phyloP scores from a whole-genome alignment of 2,113 vertebrate genomes.

The Trinectes maculatus region DNA sequence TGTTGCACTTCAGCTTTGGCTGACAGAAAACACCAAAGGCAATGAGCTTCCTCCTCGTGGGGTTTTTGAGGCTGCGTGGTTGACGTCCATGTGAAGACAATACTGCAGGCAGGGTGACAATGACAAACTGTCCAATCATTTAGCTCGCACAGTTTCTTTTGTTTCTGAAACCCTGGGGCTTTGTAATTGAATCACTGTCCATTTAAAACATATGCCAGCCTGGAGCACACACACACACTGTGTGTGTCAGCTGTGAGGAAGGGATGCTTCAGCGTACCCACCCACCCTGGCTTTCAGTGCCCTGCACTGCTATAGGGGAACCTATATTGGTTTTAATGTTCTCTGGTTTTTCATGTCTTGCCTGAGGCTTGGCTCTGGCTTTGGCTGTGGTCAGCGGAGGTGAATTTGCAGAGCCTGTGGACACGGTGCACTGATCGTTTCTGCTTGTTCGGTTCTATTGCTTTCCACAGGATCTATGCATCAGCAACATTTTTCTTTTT shows the following conservation, averaged over 20 bases:
- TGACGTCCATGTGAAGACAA: background rate
- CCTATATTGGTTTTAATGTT: constrained; percentile 53
- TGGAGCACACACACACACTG: constrained; percentile 38
- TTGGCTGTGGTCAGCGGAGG: constrained; percentile 20
- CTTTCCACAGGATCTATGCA: constrained; percentile 34
- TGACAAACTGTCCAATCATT: constrained; percentile 60
- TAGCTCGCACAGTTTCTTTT: constrained; percentile 45
- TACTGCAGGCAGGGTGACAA: constrained; percentile 26
- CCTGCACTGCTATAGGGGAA: constrained; percentile 14
- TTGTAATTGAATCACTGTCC: constrained; percentile 56
- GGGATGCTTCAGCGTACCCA: constrained; percentile 26
- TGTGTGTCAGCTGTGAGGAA: constrained; percentile 34
- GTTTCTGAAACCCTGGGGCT: constrained; percentile 34
- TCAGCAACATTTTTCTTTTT: constrained; percentile 34
- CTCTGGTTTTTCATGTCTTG: constrained; percentile 20
- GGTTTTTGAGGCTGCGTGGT: constrained; percentile 8
- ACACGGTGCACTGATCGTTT: constrained; percentile 8
- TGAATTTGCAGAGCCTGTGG: constrained; percentile 31
- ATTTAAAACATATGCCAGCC: constrained; percentile 58
- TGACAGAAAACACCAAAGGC: constrained; percentile 27
- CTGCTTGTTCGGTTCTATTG: constrained; percentile 30
- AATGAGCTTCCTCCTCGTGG: constrained; percentile 28
- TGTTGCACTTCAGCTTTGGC: constrained; percentile 21
- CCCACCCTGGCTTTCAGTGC: constrained; percentile 41
- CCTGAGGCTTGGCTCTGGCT: constrained; percentile 27